These are phyloP conservation scores for Gryllus longicercus DNA, from an alignment of 2,888 invertebrate species.

Conservation along the genomic window DNA sequence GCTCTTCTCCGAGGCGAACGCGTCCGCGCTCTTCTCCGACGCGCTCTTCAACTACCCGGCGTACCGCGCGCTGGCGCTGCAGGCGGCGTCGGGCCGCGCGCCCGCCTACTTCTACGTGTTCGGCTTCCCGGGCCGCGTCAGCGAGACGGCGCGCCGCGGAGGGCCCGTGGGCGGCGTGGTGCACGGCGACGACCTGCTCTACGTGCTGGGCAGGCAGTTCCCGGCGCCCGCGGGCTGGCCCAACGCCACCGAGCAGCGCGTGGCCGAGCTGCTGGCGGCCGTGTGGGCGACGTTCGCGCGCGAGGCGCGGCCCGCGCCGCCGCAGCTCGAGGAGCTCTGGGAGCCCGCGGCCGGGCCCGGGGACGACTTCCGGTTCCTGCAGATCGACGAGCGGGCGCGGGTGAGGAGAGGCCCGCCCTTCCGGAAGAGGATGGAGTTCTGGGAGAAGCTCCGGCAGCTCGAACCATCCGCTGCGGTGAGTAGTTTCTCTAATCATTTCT, in stretches of 20 bases:
- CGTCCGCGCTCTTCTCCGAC: neutral
- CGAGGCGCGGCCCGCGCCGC: neutral
- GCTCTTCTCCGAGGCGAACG: neutral
- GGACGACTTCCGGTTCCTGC: neutral
- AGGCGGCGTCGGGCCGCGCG: neutral
- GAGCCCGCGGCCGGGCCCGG: neutral
- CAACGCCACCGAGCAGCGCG: neutral
- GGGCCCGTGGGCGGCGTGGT: neutral
- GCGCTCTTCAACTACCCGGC: neutral
- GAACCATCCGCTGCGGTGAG: too few relatives aligned
- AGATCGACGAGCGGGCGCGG: neutral
- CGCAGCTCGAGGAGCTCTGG: neutral
- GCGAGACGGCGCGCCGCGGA: neutral
- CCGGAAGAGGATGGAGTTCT: neutral
- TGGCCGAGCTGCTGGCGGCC: neutral
- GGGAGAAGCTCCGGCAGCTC: neutral
- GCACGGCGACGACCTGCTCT: neutral
- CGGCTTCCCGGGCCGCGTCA: neutral
- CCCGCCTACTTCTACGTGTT: neutral
- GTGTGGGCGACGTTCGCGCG: neutral
- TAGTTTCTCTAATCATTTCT: too few relatives aligned
- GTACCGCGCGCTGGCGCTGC: neutral
- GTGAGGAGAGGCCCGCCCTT: neutral
- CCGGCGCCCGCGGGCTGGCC: neutral
- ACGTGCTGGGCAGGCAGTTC: neutral